A percentile compares a stretch with the other conserved stretches of the same genome.
These are phyloP conservation scores for Sitophilus oryzae DNA, from an alignment of 1,140 invertebrate species.

Conservation along the genomic window DNA sequence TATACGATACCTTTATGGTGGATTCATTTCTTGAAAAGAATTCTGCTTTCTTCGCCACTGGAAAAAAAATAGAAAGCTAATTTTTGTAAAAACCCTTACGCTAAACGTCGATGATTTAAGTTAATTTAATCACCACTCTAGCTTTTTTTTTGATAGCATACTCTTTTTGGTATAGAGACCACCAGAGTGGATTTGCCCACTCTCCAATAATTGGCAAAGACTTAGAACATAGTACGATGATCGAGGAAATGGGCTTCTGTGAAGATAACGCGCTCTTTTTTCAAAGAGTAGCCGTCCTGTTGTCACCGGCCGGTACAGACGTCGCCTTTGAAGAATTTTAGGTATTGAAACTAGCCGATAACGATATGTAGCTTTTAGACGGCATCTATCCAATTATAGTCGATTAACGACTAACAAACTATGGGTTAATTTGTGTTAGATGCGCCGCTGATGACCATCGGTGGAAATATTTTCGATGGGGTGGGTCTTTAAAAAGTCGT, in stretches of 20 bases:
- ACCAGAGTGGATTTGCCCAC: constrained; percentile 2
- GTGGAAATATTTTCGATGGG: background rate
- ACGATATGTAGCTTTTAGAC: background rate
- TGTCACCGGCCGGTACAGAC: background rate
- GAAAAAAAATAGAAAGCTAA: too few species aligned
- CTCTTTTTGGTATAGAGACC: too few species aligned
- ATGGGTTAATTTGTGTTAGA: background rate
- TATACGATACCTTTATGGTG: too few species aligned
- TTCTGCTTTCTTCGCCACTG: too few species aligned
- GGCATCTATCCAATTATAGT: background rate
- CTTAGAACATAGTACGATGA: constrained; percentile 8
- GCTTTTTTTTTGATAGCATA: too few species aligned
- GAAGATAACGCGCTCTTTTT: constrained; percentile 5
- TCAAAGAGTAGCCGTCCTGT: constrained; percentile 2
- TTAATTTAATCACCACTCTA: too few species aligned
- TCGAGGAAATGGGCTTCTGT: constrained; percentile 1
- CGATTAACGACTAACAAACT: background rate
- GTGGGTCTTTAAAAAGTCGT: background rate
- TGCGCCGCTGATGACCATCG: background rate
- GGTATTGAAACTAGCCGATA: constrained; percentile 1
- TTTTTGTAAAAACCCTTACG: too few species aligned
- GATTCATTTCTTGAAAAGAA: too few species aligned
- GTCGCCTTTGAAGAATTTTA: constrained; percentile 14
- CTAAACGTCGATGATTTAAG: too few species aligned
- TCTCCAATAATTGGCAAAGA: constrained; percentile 11